A percentile compares a stretch with the other conserved stretches of the same genome.
These are phyloP conservation scores for Pocillopora meandrina DNA, from an alignment of 92 coral and sea anemone genomes.

Conservation along the genomic window DNA sequence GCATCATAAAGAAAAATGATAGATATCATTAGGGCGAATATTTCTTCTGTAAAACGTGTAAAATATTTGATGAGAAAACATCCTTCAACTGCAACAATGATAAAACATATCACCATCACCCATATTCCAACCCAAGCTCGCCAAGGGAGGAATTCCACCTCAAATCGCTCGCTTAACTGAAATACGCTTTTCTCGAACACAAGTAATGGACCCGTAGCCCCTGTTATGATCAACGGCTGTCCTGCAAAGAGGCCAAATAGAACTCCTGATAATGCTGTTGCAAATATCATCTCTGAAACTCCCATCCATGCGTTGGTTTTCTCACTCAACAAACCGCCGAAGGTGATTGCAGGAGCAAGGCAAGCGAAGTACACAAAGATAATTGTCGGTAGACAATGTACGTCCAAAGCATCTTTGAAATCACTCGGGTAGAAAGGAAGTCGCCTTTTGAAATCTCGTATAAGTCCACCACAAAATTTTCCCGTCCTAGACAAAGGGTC, in stretches of 20 bases:
- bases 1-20: conserved; percentile 91
- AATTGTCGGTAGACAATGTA: conserved; percentile 82
- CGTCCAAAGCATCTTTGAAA: conserved; percentile 85
- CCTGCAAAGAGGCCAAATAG: conserved; percentile 93
- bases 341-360: conserved; percentile 94
- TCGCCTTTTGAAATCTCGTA: conserved; percentile 85
- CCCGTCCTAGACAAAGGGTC: conserved; percentile 90
- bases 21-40: conserved; percentile 93
- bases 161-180: conserved; percentile 65
- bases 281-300: conserved; percentile 91
- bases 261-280: conserved; percentile 88
- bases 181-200: conserved; percentile 92
- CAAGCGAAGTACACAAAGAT: conserved; percentile 96
- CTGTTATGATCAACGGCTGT: conserved; percentile 92
- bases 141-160: conserved; percentile 90
- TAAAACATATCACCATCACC: conserved; percentile 96
- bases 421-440: conserved; percentile 77
- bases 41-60: conserved; percentile 98
- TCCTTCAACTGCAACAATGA: conserved; percentile 93
- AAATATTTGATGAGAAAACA: conserved; percentile 91
- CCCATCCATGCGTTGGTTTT: conserved; percentile 96
- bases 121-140: conserved; percentile 99
- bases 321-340: conserved; percentile 93
- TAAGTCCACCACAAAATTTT: conserved; percentile 91
- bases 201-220: conserved; percentile 92